Evolutionary conservation across 2,797 vertebrate genomes (phyloP), one percentile per base, ranked within the genome.

Genomic region (Parauchenoglanis punctatus): DNA sequence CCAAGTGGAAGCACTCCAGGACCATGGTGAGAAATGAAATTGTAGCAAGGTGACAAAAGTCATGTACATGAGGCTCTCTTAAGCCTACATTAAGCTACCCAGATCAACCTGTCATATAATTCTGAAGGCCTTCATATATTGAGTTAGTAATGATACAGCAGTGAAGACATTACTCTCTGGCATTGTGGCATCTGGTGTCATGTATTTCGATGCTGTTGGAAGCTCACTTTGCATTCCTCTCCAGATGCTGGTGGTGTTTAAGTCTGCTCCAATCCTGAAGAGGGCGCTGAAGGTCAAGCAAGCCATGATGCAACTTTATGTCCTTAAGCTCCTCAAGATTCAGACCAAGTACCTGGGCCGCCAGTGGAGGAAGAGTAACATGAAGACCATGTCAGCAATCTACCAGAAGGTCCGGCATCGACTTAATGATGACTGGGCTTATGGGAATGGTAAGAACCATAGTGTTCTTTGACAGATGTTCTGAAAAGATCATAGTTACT

Each of bases 331-430:
- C 82, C 93, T 99, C 0, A 99, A 99, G 93, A 97, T 98, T 88
- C 98, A 99, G 95, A 99, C 98, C 91, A 99, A 99, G 92, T 99
- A 99, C 91, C 94, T 99, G 85, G 98, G 98, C 3, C 96, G 98
- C 46, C 98, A 99, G 92, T 99, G 98, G 98, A 96, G 98, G 88
- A 99, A 99, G 92, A 99, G 98, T 94, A 99, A 99, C 95, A 99
- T 99, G 98, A 99, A 99, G 91, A 99, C 98, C 89, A 99, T 99
- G 97, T 99, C 98, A 0, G 98, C 98, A 91, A 99, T 99, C 85
- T 99, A 99, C 91, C 98, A 99, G 95, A 98, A 99, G 93, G 98
- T 99, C 83, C 96, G 97, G 70, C 98, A 99, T 94, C 95, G 97
- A 85, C 97, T 98, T 93, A 99, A 99, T 0, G 98, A 99, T 0